Evolutionary conservation across 2,888 invertebrate genomes (phyloP), one percentile per base, ranked within the genome.

Genomic region (Eubasilissa splendida): DNA sequence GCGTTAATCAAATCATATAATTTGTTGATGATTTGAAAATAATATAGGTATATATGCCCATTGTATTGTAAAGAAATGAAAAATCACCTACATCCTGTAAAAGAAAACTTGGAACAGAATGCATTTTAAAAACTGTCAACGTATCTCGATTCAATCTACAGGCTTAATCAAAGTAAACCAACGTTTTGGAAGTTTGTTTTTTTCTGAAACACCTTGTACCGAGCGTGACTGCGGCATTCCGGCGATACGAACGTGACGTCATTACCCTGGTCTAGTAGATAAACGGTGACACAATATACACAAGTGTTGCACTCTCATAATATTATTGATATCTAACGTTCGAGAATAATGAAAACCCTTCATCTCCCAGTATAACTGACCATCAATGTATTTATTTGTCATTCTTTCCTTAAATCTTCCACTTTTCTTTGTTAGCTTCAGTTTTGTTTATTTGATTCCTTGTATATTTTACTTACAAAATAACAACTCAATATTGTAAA

Each of bases 221-320:
- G 68, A 12, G 50, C 68, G 68, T 68, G 68, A 68, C 66, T 9
- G 10, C 50, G 68, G 12, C n/a, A 12, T 14, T 50, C 14, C 52
- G n/a, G 68, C 52, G 68, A 22, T 11, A 63, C n/a, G 63, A 31
- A 63, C 68, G 68, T 68, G 68, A 68, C 50, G 52, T 68, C 68
- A 68, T 68, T 68, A 52, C 58, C 3, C 42, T 42, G 42, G 42
- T 42, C 63, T 33, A 33, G 42, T 63, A 63, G 63, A 63, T 63
- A 63, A 63, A 63, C 33, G 63, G 63, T 42, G 10, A 63, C 63
- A 63, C 42, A 22, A 33, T 33, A 63, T 12, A 63, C 63, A 31
- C 33, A 31, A 63, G 12, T 33, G 2, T 5, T 33, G 31, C 63
- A 63, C 42, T 31, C 63, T 33, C 33, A 12, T 33, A 63, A 11